Percentiles rank a stretch among this genome's conserved stretches.
phyloP scores from a whole-genome alignment of 2,888 invertebrate genomes.

The Mellilla xanthometata region DNA sequence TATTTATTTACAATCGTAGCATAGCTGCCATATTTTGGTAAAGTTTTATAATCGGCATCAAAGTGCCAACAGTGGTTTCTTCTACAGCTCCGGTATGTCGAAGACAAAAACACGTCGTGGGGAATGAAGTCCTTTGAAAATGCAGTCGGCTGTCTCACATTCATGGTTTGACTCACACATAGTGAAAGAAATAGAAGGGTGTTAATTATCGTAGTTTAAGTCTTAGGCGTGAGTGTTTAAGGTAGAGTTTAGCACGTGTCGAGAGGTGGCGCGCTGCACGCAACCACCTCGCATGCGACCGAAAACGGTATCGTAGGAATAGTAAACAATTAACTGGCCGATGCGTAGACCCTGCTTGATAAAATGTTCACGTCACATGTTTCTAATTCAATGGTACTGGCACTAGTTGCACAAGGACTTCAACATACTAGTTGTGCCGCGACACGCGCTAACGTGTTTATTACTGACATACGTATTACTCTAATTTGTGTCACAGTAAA shows the following conservation, averaged over 20 bases:
- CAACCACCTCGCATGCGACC: slow-evolving; percentile 57
- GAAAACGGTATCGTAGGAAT: slow-evolving; percentile 69
- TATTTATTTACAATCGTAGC: slow-evolving; percentile 24
- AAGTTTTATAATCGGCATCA: slow-evolving; percentile 38
- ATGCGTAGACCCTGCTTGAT: slow-evolving; percentile 64
- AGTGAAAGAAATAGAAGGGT: slow-evolving; percentile 38
- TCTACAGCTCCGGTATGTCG: slow-evolving; percentile 63
- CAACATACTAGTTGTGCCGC: slow-evolving; percentile 33
- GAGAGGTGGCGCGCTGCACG: slow-evolving; percentile 42
- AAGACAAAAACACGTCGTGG: slow-evolving; percentile 68
- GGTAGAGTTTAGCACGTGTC: slow-evolving; percentile 39
- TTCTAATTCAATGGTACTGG: slow-evolving; percentile 45
- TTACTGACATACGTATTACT: slow-evolving; percentile 4
- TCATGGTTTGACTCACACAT: slow-evolving; percentile 62
- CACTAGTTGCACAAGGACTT: slow-evolving; percentile 42
- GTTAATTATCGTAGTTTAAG: slow-evolving; percentile 38
- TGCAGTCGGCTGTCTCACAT: slow-evolving; percentile 70
- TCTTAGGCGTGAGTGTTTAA: slow-evolving; percentile 45
- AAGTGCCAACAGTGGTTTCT: slow-evolving; percentile 47
- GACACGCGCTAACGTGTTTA: slow-evolving; percentile 12
- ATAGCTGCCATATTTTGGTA: slow-evolving; percentile 19
- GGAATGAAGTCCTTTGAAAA: slow-evolving; percentile 71
- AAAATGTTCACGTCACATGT: slow-evolving; percentile 59
- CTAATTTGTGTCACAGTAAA: neutral
- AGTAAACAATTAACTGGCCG: slow-evolving; percentile 72